These are phyloP conservation scores for Montipora foliosa DNA, from an alignment of 64 coral and sea anemone species.

Conservation along the genomic window DNA sequence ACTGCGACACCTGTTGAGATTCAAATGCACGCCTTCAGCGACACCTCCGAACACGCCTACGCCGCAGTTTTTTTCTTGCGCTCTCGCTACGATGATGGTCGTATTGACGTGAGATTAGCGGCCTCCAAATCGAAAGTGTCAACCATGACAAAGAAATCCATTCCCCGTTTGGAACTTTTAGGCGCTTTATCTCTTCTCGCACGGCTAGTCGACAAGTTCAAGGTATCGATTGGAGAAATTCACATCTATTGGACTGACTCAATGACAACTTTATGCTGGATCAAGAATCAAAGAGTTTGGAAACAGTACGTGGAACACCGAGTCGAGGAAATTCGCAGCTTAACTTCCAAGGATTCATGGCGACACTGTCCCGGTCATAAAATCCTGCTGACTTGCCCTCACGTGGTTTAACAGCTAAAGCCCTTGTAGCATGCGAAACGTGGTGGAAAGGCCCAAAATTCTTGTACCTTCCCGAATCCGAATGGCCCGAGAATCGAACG, in stretches of 20 bases:
- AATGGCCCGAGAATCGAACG: conserved; percentile 28
- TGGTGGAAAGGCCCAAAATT: conserved; percentile 60
- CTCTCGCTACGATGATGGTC: conserved; percentile 54
- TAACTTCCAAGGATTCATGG: conserved; percentile 28
- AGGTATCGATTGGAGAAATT: conserved; percentile 1
- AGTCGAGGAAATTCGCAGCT: conserved; percentile 42
- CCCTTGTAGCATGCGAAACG: neutral
- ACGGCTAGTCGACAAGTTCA: conserved; percentile 45
- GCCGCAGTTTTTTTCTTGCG: conserved; percentile 61
- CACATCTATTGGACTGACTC: conserved; percentile 56
- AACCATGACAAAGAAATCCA: conserved; percentile 48
- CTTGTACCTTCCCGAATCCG: neutral
- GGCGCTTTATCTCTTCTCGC: conserved; percentile 52
- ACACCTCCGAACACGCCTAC: conserved; percentile 68
- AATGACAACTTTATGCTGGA: conserved; percentile 40
- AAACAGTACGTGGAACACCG: conserved; percentile 61
- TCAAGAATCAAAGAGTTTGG: conserved; percentile 51
- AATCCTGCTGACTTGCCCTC: conserved; percentile 68
- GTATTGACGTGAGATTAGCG: conserved; percentile 20
- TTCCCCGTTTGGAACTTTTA: conserved; percentile 63
- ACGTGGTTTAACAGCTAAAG: conserved; percentile 22
- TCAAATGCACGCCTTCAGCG: conserved; percentile 60
- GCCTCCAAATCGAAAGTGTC: conserved; percentile 68
- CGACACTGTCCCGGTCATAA: conserved; percentile 36
- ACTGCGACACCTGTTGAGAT: conserved; percentile 6